Conservation (phyloP, 2,888 invertebrate genomes). For the Chorisops tibialis region DNA sequence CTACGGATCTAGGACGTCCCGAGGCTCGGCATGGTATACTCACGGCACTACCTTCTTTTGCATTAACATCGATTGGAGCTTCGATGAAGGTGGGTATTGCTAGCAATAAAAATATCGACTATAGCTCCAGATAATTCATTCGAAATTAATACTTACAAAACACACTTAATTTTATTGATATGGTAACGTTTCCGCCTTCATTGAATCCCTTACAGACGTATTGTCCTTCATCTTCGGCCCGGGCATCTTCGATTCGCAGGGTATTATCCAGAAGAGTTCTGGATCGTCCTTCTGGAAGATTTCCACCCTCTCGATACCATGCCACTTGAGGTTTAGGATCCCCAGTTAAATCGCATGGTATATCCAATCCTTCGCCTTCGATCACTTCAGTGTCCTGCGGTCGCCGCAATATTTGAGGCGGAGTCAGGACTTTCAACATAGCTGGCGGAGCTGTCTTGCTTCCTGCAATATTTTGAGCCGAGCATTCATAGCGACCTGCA, state of each 20-base stretch:
- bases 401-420: constrained; percentile 38
- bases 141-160: constrained; percentile 35
- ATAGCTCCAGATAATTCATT: background rate
- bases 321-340: constrained; percentile 36
- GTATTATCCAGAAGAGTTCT: constrained; percentile 40
- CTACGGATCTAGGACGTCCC: constrained; percentile 37
- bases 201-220: constrained; percentile 40
- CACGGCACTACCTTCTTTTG: constrained; percentile 37
- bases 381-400: constrained; percentile 41
- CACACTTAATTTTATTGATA: constrained; percentile 38
- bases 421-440: constrained; percentile 38
- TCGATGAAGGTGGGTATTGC: constrained; percentile 40
- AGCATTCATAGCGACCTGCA: constrained; percentile 40
- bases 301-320: constrained; percentile 38
- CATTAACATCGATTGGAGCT: constrained; percentile 38
- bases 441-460: constrained; percentile 38
- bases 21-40: constrained; percentile 39
- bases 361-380: constrained; percentile 40
- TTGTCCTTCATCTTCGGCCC: constrained; percentile 39
- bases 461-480: constrained; percentile 42
- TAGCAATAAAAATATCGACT: constrained; percentile 13
- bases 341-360: constrained; percentile 39
- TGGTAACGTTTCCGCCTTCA: constrained; percentile 40
- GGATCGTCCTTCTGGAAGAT: constrained; percentile 39
- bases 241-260: constrained; percentile 39